A percentile compares a stretch with the other conserved stretches of the same genome.
Conservation (phyloP, 1,140 invertebrate species). For the Eurosta solidaginis region DNA sequence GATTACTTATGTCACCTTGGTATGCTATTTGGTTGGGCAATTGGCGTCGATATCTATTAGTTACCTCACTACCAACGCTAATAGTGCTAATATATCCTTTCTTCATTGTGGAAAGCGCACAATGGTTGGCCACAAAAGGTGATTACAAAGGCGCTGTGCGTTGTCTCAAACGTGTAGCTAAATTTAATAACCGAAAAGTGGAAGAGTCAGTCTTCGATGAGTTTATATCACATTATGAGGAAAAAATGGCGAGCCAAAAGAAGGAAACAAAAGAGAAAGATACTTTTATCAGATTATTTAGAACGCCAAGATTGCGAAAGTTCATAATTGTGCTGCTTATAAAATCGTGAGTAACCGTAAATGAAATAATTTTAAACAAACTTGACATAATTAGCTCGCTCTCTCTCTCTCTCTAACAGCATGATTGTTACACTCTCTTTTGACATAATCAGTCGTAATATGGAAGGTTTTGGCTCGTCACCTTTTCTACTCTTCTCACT, state of each 20-base stretch:
- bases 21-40: constrained; percentile 61
- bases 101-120: constrained; percentile 66
- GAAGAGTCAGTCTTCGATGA: constrained; percentile 57
- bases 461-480: constrained; percentile 64
- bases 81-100: constrained; percentile 60
- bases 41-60: constrained; percentile 63
- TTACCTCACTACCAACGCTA: constrained; percentile 61
- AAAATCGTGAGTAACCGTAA: constrained; percentile 63
- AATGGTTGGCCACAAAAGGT: constrained; percentile 67
- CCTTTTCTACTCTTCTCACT: constrained; percentile 65
- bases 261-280: constrained; percentile 38
- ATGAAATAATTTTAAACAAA: background rate
- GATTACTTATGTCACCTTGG: constrained; percentile 64
- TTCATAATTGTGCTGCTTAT: constrained; percentile 64
- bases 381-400: background rate
- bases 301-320: constrained; percentile 63
- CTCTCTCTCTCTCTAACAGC: constrained; percentile 36
- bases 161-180: constrained; percentile 64
- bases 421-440: constrained; percentile 68
- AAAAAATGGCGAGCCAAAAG: constrained; percentile 39
- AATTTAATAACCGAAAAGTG: constrained; percentile 63
- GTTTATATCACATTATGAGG: constrained; percentile 54
- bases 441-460: constrained; percentile 67
- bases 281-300: constrained; percentile 60
- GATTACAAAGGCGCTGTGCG: constrained; percentile 62